Conservation (phyloP, 2,113 vertebrate species). For the Malurus alboscapulatus region DNA sequence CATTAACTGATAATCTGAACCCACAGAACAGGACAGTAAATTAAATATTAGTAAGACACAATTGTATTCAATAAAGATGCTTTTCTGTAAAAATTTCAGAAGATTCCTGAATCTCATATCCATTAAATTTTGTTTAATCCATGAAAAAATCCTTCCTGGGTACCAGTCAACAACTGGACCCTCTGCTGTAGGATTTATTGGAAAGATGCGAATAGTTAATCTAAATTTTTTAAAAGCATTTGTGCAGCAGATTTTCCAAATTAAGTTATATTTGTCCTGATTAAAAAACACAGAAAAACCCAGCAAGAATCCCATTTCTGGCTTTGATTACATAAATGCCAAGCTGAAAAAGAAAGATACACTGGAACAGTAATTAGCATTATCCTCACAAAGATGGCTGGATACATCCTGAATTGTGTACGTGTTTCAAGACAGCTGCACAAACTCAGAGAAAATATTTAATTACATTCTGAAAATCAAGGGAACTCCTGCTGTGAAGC, state of each 20-base stretch:
- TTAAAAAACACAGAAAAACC: background rate
- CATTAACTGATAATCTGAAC: background rate
- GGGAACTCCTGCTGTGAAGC: background rate
- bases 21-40: background rate
- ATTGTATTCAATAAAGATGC: background rate
- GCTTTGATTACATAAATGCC: background rate
- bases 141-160: background rate
- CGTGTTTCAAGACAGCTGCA: background rate
- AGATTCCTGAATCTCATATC: background rate
- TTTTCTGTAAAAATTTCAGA: background rate
- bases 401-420: background rate
- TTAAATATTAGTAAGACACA: background rate
- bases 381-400: background rate
- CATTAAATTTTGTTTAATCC: background rate
- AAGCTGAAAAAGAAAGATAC: background rate
- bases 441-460: background rate
- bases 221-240: background rate
- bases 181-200: background rate
- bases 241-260: conserved; percentile 18
- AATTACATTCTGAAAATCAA: background rate
- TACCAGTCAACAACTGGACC: background rate
- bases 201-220: background rate
- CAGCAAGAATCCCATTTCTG: background rate
- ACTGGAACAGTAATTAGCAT: background rate
- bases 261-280: background rate